phyloP scores from a whole-genome alignment of 2,888 invertebrate species.

The Tipula unca region DNA sequence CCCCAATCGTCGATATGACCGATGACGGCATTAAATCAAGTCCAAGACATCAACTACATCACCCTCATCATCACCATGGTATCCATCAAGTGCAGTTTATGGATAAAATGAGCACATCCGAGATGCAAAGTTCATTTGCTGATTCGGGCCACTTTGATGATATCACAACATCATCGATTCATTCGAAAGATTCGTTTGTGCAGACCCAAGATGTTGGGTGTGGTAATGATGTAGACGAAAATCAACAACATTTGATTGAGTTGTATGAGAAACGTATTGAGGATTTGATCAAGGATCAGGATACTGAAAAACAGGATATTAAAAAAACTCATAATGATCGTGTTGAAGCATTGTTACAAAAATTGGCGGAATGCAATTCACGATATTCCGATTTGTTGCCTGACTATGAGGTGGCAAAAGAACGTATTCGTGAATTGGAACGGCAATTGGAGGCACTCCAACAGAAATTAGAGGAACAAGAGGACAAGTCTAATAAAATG shows the following conservation, averaged over 20 bases:
- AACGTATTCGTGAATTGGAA: slow-evolving; percentile 60
- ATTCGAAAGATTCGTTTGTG: slow-evolving; percentile 65
- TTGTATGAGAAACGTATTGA: slow-evolving; percentile 67
- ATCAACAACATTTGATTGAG: slow-evolving; percentile 58
- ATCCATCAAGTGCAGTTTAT: slow-evolving; percentile 42
- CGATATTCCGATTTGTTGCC: slow-evolving; percentile 70
- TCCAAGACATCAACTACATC: slow-evolving; percentile 35
- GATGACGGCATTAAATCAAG: slow-evolving; percentile 42
- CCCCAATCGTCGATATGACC: slow-evolving; percentile 46
- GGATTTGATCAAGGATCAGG: slow-evolving; percentile 57
- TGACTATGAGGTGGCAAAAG: slow-evolving; percentile 65
- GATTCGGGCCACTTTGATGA: slow-evolving; percentile 86
- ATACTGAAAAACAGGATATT: slow-evolving; percentile 58
- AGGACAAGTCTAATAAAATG: slow-evolving; percentile 63
- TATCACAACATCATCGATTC: slow-evolving; percentile 63
- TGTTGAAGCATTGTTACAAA: slow-evolving; percentile 62
- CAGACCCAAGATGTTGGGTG: slow-evolving; percentile 45
- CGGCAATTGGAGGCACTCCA: slow-evolving; percentile 62
- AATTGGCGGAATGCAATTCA: slow-evolving; percentile 64
- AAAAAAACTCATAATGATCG: slow-evolving; percentile 73
- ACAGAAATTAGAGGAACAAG: slow-evolving; percentile 59
- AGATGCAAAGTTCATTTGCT: slow-evolving; percentile 69
- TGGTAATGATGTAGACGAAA: slow-evolving; percentile 46
- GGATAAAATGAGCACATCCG: slow-evolving; percentile 33
- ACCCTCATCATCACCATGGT: slow-evolving; percentile 33